Evolutionary conservation across 2,113 vertebrate genomes (phyloP).

Genomic region (Channa argus): DNA sequence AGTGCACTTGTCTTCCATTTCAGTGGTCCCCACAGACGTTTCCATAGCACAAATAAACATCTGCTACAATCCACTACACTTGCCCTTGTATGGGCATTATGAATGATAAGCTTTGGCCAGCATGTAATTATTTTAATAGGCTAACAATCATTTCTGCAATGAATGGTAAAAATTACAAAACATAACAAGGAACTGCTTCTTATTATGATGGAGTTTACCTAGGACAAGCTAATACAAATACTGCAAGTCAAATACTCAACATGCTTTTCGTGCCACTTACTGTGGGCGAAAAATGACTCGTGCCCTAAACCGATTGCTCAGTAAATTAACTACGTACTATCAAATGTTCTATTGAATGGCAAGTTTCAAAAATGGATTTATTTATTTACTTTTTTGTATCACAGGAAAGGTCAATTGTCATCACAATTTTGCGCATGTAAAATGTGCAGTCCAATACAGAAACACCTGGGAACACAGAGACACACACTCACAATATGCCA

Average conservation of each 20-base stretch:
- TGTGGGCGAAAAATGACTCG: neutral
- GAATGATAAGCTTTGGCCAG: conserved; percentile 52
- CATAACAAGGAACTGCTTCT: conserved; percentile 48
- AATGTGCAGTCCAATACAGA: conserved; percentile 3
- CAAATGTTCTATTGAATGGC: too few relatives aligned
- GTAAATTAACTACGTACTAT: too few relatives aligned
- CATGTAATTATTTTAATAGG: conserved; percentile 69
- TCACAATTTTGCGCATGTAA: neutral
- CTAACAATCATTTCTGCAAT: conserved; percentile 53
- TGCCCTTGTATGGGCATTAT: conserved; percentile 34
- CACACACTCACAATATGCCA: conserved; percentile 29
- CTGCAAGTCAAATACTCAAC: neutral
- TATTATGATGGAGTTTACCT: conserved; percentile 26
- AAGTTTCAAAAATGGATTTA: too few relatives aligned
- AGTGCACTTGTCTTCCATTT: conserved; percentile 64
- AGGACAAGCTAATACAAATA: conserved; percentile 10
- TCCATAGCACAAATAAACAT: conserved; percentile 37
- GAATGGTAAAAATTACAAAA: conserved; percentile 55
- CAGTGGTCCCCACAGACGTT: conserved; percentile 55
- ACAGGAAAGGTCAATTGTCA: neutral
- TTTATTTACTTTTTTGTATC: neutral
- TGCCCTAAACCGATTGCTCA: too few relatives aligned
- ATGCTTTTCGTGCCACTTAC: neutral
- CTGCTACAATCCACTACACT: conserved; percentile 40
- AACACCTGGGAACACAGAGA: conserved; percentile 39